Evolutionary conservation across 2,888 invertebrate genomes (phyloP).

Genomic region (Drosophila fungiperda): DNA sequence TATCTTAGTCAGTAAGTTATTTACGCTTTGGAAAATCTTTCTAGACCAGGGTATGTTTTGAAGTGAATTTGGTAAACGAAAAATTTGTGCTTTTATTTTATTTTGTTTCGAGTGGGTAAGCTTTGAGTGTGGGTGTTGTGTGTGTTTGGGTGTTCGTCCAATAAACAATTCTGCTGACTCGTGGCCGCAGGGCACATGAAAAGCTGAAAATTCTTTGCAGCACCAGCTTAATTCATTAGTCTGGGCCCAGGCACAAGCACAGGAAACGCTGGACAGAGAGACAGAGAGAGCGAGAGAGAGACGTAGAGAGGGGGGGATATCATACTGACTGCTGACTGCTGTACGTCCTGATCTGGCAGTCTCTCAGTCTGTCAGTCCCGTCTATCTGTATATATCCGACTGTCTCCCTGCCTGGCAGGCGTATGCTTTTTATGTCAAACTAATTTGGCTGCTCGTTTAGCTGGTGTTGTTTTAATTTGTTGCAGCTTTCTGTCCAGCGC

Average conservation of each 20-base stretch:
- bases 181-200: slow-evolving; percentile 53
- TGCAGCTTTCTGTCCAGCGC: slow-evolving; percentile 22
- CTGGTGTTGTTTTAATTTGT: slow-evolving; percentile 79
- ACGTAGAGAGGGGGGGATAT: background rate
- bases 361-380: slow-evolving; percentile 26
- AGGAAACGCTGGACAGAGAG: slow-evolving; percentile 29
- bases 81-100: slow-evolving; percentile 39
- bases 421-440: slow-evolving; percentile 75
- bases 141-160: slow-evolving; percentile 20
- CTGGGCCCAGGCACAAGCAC: slow-evolving; percentile 12
- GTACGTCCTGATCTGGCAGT: slow-evolving; percentile 46
- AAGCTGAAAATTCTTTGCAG: slow-evolving; percentile 65
- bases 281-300: background rate
- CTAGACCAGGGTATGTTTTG: background rate
- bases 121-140: background rate
- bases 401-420: slow-evolving; percentile 40
- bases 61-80: slow-evolving; percentile 47
- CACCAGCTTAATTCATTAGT: slow-evolving; percentile 74
- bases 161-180: slow-evolving; percentile 69
- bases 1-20: background rate
- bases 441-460: slow-evolving; percentile 77
- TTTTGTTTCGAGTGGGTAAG: background rate
- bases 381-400: slow-evolving; percentile 15
- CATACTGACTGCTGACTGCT: background rate
- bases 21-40: background rate